These are phyloP conservation scores for roundworm (Caenorhabditis elegans) DNA, from an alignment of 1,140 invertebrate species.

Conservation along the genomic window WBcel235 BX284605.5:10293001-10293500, in stretches of 20 bases:
- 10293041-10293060: conserved; percentile 35
- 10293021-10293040: conserved; percentile 24
- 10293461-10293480: too few relatives aligned
- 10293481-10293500: too few relatives aligned
- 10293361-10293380: too few relatives aligned
- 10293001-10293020: neutral
- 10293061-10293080: conserved; percentile 18
- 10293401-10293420: too few relatives aligned
- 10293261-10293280: neutral
- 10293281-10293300: neutral
- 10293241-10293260: neutral
- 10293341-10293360: too few relatives aligned
- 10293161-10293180: conserved; percentile 15
- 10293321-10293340: too few relatives aligned
- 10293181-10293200: conserved; percentile 26
- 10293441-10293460: too few relatives aligned
- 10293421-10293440: too few relatives aligned
- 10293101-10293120: neutral
- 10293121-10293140: conserved; percentile 14
- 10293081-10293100: neutral
- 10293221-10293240: neutral
- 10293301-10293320: too few relatives aligned
- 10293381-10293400: too few relatives aligned
- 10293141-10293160: neutral
- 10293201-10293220: conserved; percentile 8